phyloP scores from a whole-genome alignment of 2,797 vertebrate genomes.

The Columba guinea region DNA sequence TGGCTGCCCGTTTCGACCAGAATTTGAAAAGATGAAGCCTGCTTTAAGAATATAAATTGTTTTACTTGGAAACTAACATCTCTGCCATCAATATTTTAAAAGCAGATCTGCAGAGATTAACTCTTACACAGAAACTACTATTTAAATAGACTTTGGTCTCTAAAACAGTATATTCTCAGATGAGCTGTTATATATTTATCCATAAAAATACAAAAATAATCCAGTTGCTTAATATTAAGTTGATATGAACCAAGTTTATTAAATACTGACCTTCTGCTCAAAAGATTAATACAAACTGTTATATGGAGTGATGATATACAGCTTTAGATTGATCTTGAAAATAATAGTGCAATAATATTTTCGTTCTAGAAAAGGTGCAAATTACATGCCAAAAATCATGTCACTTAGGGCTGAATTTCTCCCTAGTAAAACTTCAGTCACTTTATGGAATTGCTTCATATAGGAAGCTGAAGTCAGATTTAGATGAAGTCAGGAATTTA shows the following conservation, averaged over 20 bases:
- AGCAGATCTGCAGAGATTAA: neutral
- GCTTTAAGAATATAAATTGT: slow-evolving; percentile 15
- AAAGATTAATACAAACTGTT: neutral
- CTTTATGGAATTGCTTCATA: neutral
- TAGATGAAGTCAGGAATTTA: neutral
- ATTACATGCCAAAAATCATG: neutral
- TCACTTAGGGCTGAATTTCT: neutral
- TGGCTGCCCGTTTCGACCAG: neutral
- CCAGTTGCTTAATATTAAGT: neutral
- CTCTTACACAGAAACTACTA: slow-evolving; percentile 1
- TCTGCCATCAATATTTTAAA: slow-evolving; percentile 7
- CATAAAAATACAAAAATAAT: neutral
- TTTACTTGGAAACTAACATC: slow-evolving; percentile 14
- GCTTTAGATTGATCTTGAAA: neutral
- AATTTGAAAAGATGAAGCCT: slow-evolving; percentile 24
- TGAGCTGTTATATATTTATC: neutral
- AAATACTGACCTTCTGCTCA: neutral
- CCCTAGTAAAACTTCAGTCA: neutral
- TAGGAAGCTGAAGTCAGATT: neutral
- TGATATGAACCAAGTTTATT: neutral
- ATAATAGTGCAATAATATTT: neutral
- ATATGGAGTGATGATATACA: neutral
- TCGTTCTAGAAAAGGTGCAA: neutral
- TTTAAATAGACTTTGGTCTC: neutral
- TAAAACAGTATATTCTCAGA: neutral